A percentile compares a stretch with the other conserved stretches of the same genome.
Conservation (phyloP, 1,140 invertebrate species). For the Euschistus heros region DNA sequence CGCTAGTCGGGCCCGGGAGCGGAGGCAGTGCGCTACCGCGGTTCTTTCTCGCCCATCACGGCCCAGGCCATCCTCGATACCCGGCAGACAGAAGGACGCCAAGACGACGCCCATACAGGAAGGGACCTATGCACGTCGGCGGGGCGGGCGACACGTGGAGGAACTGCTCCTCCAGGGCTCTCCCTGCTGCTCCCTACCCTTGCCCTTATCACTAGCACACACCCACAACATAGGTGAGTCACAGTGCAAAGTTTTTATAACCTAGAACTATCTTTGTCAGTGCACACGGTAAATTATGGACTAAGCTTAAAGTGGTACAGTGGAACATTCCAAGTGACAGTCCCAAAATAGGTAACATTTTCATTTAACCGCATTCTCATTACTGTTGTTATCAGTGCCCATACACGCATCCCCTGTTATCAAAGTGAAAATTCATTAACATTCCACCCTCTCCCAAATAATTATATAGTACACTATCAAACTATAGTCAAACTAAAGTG, state of each 20-base stretch:
- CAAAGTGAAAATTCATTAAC: no score
- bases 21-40: background rate
- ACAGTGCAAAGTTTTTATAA: background rate
- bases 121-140: constrained; percentile 27
- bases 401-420: no score
- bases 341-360: background rate
- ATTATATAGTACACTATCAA: no score
- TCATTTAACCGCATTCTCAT: background rate
- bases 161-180: constrained; percentile 24
- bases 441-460: no score
- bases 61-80: background rate
- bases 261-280: constrained; percentile 9
- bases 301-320: background rate
- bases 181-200: constrained; percentile 29
- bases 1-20: background rate
- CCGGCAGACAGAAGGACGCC: constrained; percentile 10
- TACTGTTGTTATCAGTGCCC: no score
- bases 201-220: constrained; percentile 29
- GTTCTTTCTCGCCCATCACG: background rate
- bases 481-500: no score
- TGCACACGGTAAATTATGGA: background rate
- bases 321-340: background rate
- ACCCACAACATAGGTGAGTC: constrained; percentile 29
- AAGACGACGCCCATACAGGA: constrained; percentile 30
- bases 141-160: constrained; percentile 24